A percentile compares a stretch with the other conserved stretches of the same genome.
Conservation (phyloP, 2,797 vertebrate genomes). For the Gymnodraco acuticeps region DNA sequence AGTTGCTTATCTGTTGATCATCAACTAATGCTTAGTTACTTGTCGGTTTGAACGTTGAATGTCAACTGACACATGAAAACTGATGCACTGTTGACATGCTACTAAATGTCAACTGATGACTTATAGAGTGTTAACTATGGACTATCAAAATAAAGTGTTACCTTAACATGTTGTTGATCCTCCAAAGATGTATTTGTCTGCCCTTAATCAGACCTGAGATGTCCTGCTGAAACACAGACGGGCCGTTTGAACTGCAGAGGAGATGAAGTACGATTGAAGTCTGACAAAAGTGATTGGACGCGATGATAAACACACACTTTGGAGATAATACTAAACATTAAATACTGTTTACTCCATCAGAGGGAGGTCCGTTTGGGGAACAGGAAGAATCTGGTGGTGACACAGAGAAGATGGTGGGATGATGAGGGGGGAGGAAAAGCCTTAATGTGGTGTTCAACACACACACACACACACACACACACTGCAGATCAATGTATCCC, state of each 20-base stretch:
- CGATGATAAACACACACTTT: constrained; percentile 46
- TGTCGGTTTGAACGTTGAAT: no score
- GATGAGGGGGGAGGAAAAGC: constrained; percentile 36
- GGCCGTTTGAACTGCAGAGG: constrained; percentile 22
- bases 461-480: no score
- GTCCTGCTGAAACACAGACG: not conserved
- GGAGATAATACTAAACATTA: constrained; percentile 29
- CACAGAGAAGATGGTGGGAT: constrained; percentile 14
- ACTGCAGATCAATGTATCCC: constrained; percentile 43
- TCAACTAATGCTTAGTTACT: no score
- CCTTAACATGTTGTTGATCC: constrained; percentile 39
- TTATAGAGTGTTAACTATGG: no score
- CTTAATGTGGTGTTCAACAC: constrained; percentile 25
- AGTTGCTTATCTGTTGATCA: no score
- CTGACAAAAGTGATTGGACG: constrained; percentile 47
- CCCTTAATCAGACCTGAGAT: constrained; percentile 55
- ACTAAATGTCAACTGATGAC: no score
- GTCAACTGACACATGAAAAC: no score
- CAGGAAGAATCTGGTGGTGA: constrained; percentile 10
- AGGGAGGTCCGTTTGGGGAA: constrained; percentile 39
- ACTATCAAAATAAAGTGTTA: no score
- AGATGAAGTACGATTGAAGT: constrained; percentile 33
- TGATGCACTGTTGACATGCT: no score
- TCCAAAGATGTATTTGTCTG: constrained; percentile 14
- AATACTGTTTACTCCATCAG: constrained; percentile 50